Evolutionary conservation across 1,140 invertebrate species (phyloP), one percentile per base, ranked within the genome.

Genomic region (Muscidifurax raptorellus): DNA sequence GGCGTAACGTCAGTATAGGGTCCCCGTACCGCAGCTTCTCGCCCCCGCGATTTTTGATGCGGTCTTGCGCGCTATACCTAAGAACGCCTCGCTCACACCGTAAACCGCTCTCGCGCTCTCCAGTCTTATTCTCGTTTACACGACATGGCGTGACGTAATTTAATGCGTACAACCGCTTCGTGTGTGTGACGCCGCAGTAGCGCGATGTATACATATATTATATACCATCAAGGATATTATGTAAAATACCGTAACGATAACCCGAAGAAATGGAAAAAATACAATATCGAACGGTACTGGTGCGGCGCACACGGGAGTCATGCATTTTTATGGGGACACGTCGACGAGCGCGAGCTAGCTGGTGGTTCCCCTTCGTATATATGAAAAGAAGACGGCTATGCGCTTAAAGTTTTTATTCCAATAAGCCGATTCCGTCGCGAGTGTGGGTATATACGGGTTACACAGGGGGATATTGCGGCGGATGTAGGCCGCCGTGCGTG

Each of bases 61-160:
- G 28, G 36, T 69, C 12, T 36, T 18, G 22, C 52, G 76, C 1
- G 10, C 27, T n/a, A n/a, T 44, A 7, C 52, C 25, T 52, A 52
- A 76, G 52, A 76, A 76, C 27, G 75, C 44, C 76, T 28, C 47
- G 18, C 44, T 47, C 44, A 78, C n/a, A 79, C n/a, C 22, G 15
- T 59, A 59, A 59, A 59, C 52, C 44, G 15, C 44, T 47, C 44
- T 47, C 44, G 13, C 44, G 13, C 44, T 47, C 12, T 18, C 44
- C 15, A 7, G 52, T 44, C 27, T 44, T 2, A 5, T 13, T 64
- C 10, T 15, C 47, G 52, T 78, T 78, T 79, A 40, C 28, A 79
- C n/a, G 15, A 40, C 2, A 67, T 59, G 32, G 27, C 44, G 64
- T 79, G 18, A 79, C 64, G 32, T 80, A 44, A 80, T 80, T 80